A percentile compares a stretch with the other conserved stretches of the same genome.
Evolutionary conservation across 2,888 invertebrate species (phyloP).

Genomic region (Trissolcus japonicus): DNA sequence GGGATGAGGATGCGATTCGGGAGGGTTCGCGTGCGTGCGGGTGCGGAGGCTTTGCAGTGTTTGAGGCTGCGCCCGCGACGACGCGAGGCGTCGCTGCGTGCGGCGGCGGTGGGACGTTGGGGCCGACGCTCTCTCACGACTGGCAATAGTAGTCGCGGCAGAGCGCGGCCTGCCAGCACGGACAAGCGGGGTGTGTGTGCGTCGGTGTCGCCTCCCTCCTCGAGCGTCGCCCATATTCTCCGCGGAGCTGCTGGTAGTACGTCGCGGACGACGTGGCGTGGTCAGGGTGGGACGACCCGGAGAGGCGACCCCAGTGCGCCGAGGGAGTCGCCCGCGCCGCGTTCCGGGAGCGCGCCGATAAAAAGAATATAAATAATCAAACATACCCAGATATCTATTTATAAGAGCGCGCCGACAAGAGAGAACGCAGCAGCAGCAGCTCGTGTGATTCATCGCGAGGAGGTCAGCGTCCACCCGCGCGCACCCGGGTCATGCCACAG

Average conservation of each 20-base stretch:
- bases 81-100: constrained; percentile 45
- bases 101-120: constrained; percentile 21
- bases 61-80: constrained; percentile 14
- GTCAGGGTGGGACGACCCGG: constrained; percentile 30
- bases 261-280: constrained; percentile 24
- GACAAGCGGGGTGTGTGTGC: constrained; percentile 9
- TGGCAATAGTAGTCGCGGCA: constrained; percentile 34
- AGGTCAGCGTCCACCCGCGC: constrained; percentile 15
- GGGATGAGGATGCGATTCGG: no score
- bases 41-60: constrained; percentile 6
- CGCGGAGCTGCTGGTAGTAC: constrained; percentile 11
- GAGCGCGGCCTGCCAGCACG: constrained; percentile 41
- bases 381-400: constrained; percentile 73
- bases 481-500: constrained; percentile 32
- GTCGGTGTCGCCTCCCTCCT: constrained; percentile 26
- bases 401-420: constrained; percentile 55
- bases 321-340: constrained; percentile 7
- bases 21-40: no score
- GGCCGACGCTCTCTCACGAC: constrained; percentile 15
- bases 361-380: constrained; percentile 69
- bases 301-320: background rate
- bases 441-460: constrained; percentile 16
- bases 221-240: constrained; percentile 35
- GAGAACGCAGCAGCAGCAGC: constrained; percentile 11
- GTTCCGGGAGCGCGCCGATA: constrained; percentile 48